Evolutionary conservation across 2,888 invertebrate species (phyloP), one percentile per base, ranked within the genome.

Genomic region (Nebria salina): DNA sequence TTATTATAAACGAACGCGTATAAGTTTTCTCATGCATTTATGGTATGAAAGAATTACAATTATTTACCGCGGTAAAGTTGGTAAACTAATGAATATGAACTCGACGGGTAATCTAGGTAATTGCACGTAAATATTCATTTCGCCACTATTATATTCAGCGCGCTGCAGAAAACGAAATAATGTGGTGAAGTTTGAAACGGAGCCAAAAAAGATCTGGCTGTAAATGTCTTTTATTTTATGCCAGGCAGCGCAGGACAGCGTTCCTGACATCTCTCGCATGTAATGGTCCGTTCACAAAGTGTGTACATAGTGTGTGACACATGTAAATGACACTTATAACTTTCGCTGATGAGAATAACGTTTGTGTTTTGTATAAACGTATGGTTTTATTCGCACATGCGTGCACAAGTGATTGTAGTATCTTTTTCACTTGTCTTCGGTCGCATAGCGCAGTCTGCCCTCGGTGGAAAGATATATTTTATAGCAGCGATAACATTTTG

Each of bases 321-420:
- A 80, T 80, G 80, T 80, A 80, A 80, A 80, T 80, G 80, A 80
- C 80, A 75, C 80, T 80, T 80, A 80, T 80, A 75, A 80, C 80
- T 75, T 75, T 80, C 65, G 80, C 75, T 80, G 80, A 80, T 80
- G 80, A 80, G 80, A 15, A 34, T 68, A 70, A 34, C 66, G 74
- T 79, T 41, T 75, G 80, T 75, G 68, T 65, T 64, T 78, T 72
- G 73, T 80, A 65, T 78, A 80, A 80, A 80, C 80, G 72, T 80
- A 80, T 80, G 80, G 75, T 75, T 72, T 80, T 80, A 75, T 80
- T 64, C 75, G 80, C 80, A 75, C 75, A 72, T 75, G 75, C 74
- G 79, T 75, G 68, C 34, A 34, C 34, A 34, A 34, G 34, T 34
- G 2, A 34, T 34, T 4, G 5, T 34, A 2, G 54, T 54, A 54